Conservation (phyloP, 2,888 invertebrate genomes). For the Caenorhabditis sp. region DNA sequence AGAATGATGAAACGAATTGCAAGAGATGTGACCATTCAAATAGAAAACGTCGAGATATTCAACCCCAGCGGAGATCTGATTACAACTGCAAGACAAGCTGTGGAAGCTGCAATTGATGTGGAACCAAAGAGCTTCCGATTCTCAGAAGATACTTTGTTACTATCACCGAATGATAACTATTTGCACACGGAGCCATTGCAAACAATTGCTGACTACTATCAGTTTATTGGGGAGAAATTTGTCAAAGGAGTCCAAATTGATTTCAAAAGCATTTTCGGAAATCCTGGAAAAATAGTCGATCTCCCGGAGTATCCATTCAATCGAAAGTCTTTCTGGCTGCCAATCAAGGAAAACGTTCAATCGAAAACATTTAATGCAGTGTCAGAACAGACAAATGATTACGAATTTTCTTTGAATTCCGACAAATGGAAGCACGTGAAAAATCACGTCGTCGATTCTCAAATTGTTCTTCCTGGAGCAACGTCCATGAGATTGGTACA, state of each 20-base stretch:
- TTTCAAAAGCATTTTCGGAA: conserved; percentile 53
- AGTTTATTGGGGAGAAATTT: conserved; percentile 47
- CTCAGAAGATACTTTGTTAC: conserved; percentile 27
- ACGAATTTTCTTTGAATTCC: conserved; percentile 46
- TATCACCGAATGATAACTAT: conserved; percentile 26
- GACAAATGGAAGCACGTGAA: conserved; percentile 64
- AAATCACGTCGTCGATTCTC: conserved; percentile 68
- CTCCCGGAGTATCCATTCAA: conserved; percentile 70
- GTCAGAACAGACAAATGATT: background rate
- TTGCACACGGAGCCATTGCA: conserved; percentile 20
- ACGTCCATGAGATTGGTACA: conserved; percentile 64
- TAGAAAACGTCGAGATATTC: conserved; percentile 50
- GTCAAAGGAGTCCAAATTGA: conserved; percentile 23
- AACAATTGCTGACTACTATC: conserved; percentile 31
- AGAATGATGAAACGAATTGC: conserved; percentile 66
- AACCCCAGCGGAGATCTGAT: conserved; percentile 55
- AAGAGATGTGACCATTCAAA: conserved; percentile 57
- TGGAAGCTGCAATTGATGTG: conserved; percentile 46
- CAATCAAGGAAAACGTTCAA: conserved; percentile 27
- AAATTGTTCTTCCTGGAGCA: conserved; percentile 70
- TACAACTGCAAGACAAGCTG: conserved; percentile 60
- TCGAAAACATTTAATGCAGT: background rate
- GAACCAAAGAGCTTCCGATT: conserved; percentile 9
- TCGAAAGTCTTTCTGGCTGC: conserved; percentile 63
- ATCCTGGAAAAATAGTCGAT: conserved; percentile 22